Percentiles rank a stretch among this genome's conserved stretches.
Conservation (phyloP, 2,888 invertebrate genomes). For the Pyrgus malvae region DNA sequence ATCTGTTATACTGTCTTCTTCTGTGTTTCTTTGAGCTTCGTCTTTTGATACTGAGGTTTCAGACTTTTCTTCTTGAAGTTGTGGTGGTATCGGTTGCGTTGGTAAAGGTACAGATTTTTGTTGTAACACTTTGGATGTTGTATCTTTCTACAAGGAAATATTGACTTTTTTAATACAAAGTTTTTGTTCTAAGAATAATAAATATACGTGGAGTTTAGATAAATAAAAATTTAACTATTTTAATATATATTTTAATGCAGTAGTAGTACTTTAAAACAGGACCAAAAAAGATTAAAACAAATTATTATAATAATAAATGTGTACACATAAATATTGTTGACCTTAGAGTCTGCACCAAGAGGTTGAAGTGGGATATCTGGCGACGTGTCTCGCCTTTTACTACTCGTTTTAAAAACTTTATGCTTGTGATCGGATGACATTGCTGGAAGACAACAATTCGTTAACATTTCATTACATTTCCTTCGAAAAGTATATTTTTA, state of each 20-base stretch:
- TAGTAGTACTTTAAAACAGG: too few relatives aligned
- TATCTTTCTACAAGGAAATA: slow-evolving; percentile 42
- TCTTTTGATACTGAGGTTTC: slow-evolving; percentile 36
- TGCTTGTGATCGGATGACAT: slow-evolving; percentile 50
- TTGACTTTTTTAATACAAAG: too few relatives aligned
- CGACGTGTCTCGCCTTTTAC: slow-evolving; percentile 42
- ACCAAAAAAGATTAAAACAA: too few relatives aligned
- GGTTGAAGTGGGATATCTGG: slow-evolving; percentile 50
- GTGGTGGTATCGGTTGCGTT: slow-evolving; percentile 50
- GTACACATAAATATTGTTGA: too few relatives aligned
- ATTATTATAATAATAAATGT: too few relatives aligned
- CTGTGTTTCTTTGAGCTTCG: slow-evolving; percentile 32
- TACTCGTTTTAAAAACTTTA: slow-evolving; percentile 45
- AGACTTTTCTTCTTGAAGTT: slow-evolving; percentile 37
- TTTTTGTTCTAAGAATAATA: too few relatives aligned
- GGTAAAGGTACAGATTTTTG: slow-evolving; percentile 28
- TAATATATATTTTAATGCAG: too few relatives aligned
- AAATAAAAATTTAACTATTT: too few relatives aligned
- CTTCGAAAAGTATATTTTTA: too few relatives aligned
- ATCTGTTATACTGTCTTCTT: slow-evolving; percentile 59
- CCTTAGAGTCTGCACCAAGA: slow-evolving; percentile 46
- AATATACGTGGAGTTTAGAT: too few relatives aligned
- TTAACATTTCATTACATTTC: too few relatives aligned
- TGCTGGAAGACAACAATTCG: slow-evolving; percentile 38
- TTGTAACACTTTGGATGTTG: slow-evolving; percentile 11